Evolutionary conservation across 2,113 vertebrate species (phyloP).

Genomic region (Ceyx cyanopectus): DNA sequence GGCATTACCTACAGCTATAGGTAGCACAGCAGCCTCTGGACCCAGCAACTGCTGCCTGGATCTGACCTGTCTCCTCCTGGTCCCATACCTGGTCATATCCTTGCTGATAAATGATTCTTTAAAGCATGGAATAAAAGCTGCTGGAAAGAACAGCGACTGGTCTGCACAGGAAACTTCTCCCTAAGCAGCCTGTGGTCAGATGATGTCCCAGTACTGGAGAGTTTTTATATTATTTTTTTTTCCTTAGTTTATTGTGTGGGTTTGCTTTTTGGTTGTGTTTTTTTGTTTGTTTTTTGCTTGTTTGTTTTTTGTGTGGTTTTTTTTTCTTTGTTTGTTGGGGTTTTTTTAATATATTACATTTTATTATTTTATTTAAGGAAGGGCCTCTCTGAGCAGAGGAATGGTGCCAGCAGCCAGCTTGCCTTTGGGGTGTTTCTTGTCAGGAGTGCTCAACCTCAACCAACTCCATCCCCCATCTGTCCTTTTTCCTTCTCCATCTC

Average conservation of each 20-base stretch:
- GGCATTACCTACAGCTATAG: not conserved
- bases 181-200: not conserved
- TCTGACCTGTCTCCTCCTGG: accelerated
- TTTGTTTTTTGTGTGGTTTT: not conserved
- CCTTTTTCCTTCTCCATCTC: not conserved
- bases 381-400: not conserved
- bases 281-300: not conserved
- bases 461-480: not conserved
- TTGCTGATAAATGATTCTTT: not conserved
- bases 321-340: not conserved
- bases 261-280: too few species aligned
- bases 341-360: not conserved
- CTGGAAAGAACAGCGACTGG: accelerated
- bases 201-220: not conserved
- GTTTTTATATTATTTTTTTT: not conserved
- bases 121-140: not conserved
- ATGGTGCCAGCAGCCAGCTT: accelerated
- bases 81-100: not conserved
- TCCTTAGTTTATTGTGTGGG: too few species aligned
- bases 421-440: conserved; percentile 37
- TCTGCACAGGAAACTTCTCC: not conserved
- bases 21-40: accelerated
- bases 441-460: conserved; percentile 1
- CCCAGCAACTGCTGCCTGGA: not conserved
- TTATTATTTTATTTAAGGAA: not conserved